These are phyloP conservation scores for Guaruba guarouba DNA, from an alignment of 2,113 vertebrate species.

Conservation along the genomic window DNA sequence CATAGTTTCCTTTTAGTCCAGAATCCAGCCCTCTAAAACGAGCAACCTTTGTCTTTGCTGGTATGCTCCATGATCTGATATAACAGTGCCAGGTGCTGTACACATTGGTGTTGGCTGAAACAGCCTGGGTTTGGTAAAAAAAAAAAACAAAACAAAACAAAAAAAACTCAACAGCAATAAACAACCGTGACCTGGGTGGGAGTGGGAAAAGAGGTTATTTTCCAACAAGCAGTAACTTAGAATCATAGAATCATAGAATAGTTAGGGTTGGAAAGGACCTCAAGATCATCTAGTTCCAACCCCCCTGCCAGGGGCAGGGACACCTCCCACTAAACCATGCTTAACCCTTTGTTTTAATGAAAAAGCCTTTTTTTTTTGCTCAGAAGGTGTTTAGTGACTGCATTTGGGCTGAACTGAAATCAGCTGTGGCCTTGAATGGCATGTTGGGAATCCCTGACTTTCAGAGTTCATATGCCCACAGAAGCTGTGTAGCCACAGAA, in stretches of 20 bases:
- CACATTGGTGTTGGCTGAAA: not conserved
- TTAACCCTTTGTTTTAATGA: not conserved
- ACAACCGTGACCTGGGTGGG: not conserved
- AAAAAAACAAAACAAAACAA: not conserved
- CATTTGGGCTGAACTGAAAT: not conserved
- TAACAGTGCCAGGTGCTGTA: not conserved
- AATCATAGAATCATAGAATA: no score
- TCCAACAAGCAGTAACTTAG: not conserved
- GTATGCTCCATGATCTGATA: not conserved
- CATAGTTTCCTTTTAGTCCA: not conserved
- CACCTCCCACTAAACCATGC: no score
- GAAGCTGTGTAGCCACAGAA: not conserved
- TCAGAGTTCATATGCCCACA: not conserved
- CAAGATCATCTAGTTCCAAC: no score
- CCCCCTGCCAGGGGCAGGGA: no score
- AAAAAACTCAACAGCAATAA: not conserved
- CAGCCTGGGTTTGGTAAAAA: not conserved
- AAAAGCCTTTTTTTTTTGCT: not conserved
- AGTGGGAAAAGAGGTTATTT: not conserved
- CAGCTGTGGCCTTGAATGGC: not conserved
- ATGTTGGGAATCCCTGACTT: conserved; percentile 11
- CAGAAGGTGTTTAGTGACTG: not conserved
- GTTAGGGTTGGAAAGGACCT: no score
- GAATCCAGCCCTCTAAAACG: not conserved
- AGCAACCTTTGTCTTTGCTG: not conserved